These are phyloP conservation scores for Esperia sulphurella DNA, from an alignment of 2,888 invertebrate genomes.

Conservation along the genomic window DNA sequence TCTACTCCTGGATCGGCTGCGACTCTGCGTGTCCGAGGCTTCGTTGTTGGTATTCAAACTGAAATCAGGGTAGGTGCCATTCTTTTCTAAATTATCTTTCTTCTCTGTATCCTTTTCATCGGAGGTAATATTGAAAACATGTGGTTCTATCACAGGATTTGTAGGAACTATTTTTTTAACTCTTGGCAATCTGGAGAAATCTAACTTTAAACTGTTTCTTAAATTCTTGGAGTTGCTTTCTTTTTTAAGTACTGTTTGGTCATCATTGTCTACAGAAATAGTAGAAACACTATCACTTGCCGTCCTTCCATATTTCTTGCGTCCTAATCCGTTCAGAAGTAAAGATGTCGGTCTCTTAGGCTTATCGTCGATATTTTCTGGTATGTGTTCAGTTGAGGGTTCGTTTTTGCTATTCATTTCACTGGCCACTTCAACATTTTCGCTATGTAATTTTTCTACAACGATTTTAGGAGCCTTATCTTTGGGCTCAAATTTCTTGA, in stretches of 20 bases:
- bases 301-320: conserved; percentile 70
- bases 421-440: conserved; percentile 27
- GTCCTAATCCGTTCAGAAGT: conserved; percentile 74
- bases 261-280: conserved; percentile 38
- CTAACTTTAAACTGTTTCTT: conserved; percentile 80
- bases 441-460: conserved; percentile 42
- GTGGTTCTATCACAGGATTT: conserved; percentile 77
- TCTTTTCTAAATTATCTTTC: conserved; percentile 46
- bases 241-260: conserved; percentile 43
- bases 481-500: conserved; percentile 85
- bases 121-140: conserved; percentile 56
- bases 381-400: conserved; percentile 24
- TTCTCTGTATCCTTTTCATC: conserved; percentile 55
- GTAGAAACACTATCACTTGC: conserved; percentile 60
- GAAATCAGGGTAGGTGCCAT: conserved; percentile 40
- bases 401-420: conserved; percentile 31
- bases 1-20: conserved; percentile 64
- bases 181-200: conserved; percentile 80
- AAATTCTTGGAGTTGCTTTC: conserved; percentile 54
- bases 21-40: conserved; percentile 36
- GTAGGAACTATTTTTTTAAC: conserved; percentile 79
- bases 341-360: conserved; percentile 75
- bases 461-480: conserved; percentile 51
- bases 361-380: conserved; percentile 54
- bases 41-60: conserved; percentile 29